phyloP scores from a whole-genome alignment of 2,888 invertebrate species.

The Spilosoma lubricipeda region DNA sequence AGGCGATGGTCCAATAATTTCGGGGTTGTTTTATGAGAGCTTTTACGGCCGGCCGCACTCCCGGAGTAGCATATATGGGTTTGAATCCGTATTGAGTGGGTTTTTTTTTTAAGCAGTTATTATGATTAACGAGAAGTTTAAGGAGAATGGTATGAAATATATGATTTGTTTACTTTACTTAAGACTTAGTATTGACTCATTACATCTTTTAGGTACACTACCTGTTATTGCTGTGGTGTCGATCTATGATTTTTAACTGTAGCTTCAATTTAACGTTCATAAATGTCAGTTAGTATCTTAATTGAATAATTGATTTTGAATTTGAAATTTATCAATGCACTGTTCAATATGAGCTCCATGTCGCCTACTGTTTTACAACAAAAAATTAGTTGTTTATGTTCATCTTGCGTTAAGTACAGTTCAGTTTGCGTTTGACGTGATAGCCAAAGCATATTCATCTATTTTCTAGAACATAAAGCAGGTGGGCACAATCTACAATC shows the following conservation, averaged over 20 bases:
- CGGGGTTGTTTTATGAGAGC: constrained; percentile 54
- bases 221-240: no score
- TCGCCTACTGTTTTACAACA: background rate
- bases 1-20: constrained; percentile 42
- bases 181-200: no score
- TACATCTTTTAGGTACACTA: no score
- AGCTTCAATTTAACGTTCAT: no score
- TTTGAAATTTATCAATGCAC: no score
- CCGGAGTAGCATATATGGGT: constrained; percentile 25
- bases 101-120: constrained; percentile 25
- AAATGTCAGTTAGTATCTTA: no score
- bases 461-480: background rate
- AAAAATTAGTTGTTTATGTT: background rate
- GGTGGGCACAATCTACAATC: background rate
- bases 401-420: background rate
- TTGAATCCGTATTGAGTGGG: constrained; percentile 16
- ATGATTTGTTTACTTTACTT: no score
- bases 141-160: background rate
- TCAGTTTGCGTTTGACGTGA: background rate
- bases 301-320: no score
- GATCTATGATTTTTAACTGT: no score
- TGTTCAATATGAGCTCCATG: background rate
- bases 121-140: background rate
- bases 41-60: constrained; percentile 55
- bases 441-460: background rate